Evolutionary conservation across 2,888 invertebrate species (phyloP).

Genomic region (Hirudinaria manillensis): DNA sequence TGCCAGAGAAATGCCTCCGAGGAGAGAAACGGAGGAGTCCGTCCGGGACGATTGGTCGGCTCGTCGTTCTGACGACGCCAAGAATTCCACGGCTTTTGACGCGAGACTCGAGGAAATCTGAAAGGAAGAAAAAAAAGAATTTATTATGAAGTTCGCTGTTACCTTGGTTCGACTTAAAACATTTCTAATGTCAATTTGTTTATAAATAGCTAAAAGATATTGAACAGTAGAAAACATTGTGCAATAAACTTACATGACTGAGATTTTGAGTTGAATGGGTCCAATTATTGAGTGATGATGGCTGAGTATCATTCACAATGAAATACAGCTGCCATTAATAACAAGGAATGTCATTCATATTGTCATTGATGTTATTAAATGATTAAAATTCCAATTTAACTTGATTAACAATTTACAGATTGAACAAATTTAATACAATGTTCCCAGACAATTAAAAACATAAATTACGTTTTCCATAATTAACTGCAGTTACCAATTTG

Average conservation of each 20-base stretch:
- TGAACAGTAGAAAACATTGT: neutral
- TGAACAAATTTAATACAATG: neutral
- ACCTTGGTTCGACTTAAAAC: neutral
- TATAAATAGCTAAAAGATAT: neutral
- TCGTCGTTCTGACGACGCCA: neutral
- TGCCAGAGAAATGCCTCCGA: constrained; percentile 17
- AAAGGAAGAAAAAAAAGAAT: neutral
- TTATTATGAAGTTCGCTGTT: neutral
- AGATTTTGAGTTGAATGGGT: constrained; percentile 74
- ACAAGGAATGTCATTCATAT: neutral
- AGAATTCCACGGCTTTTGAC: constrained; percentile 21
- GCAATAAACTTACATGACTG: constrained; percentile 65
- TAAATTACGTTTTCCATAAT: no score
- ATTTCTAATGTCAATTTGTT: neutral
- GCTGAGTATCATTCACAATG: constrained; percentile 78
- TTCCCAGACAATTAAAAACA: no score
- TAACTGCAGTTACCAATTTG: constrained; percentile 43
- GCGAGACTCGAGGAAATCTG: constrained; percentile 22
- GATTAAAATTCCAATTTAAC: no score
- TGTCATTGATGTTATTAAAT: no score
- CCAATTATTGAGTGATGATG: constrained; percentile 80
- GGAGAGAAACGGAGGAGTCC: neutral
- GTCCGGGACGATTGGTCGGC: neutral
- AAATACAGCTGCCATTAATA: constrained; percentile 62
- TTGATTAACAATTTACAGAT: no score